These are phyloP conservation scores for Caenorhabditis wallacei DNA, from an alignment of 2,888 invertebrate genomes.

Conservation along the genomic window DNA sequence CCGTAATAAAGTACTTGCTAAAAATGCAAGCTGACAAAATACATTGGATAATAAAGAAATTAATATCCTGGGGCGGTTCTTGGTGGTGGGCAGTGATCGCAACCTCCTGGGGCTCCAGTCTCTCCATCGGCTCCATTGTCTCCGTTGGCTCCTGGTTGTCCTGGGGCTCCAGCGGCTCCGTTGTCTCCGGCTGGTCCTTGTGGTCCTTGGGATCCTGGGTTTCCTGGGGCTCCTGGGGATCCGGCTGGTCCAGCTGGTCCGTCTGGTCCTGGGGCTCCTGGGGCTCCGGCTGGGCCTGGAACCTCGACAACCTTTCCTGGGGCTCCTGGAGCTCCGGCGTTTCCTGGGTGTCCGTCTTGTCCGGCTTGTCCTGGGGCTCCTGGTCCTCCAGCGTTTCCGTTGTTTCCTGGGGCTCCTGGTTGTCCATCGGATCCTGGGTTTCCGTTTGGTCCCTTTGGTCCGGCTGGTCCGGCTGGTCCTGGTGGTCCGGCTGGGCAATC, in stretches of 20 bases:
- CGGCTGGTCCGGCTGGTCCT: constrained; percentile 74
- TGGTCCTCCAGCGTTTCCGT: constrained; percentile 71
- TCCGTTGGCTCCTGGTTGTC: constrained; percentile 73
- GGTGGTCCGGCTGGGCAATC: constrained; percentile 77
- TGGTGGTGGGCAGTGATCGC: constrained; percentile 80
- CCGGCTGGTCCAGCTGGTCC: constrained; percentile 76
- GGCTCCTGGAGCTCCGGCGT: constrained; percentile 74
- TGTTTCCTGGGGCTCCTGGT: constrained; percentile 74
- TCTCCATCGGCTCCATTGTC: constrained; percentile 75
- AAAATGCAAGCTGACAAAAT: constrained; percentile 55
- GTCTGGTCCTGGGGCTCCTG: constrained; percentile 73
- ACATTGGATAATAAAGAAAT: constrained; percentile 63
- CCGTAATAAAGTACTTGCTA: constrained; percentile 57
- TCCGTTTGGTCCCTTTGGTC: constrained; percentile 77
- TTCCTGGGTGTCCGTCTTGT: constrained; percentile 75
- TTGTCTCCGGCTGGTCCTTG: constrained; percentile 75
- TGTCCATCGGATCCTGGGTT: constrained; percentile 73
- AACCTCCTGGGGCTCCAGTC: constrained; percentile 76
- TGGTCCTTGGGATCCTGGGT: constrained; percentile 73
- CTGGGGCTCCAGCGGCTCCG: constrained; percentile 75
- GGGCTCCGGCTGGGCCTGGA: constrained; percentile 73
- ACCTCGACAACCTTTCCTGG: constrained; percentile 75
- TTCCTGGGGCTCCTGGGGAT: constrained; percentile 74
- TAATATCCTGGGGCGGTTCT: constrained; percentile 80
- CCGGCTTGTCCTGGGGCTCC: constrained; percentile 77